A percentile compares a stretch with the other conserved stretches of the same genome.
These are phyloP conservation scores for Carollia perspicillata DNA, from an alignment of 2,113 vertebrate genomes.

Conservation along the genomic window DNA sequence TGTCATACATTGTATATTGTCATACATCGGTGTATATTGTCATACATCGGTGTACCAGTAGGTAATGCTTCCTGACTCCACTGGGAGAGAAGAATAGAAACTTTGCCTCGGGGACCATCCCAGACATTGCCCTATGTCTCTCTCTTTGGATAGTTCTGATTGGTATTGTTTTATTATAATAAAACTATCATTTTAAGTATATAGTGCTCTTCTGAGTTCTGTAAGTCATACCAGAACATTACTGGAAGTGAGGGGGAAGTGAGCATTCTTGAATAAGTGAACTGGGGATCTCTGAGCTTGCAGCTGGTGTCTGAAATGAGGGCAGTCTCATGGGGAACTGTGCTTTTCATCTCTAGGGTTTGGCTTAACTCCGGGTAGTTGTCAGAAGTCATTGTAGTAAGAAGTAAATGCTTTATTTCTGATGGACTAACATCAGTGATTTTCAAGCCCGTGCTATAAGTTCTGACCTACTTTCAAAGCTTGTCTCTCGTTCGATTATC, in stretches of 20 bases:
- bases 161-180: not conserved
- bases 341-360: not conserved
- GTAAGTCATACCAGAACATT: not conserved
- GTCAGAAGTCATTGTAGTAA: not conserved
- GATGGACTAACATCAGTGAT: not conserved
- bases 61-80: not conserved
- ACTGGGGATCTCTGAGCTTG: not conserved
- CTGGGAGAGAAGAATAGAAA: not conserved
- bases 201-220: not conserved
- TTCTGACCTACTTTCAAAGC: not conserved
- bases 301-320: not conserved
- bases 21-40: not conserved
- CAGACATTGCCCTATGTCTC: not conserved
- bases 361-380: not conserved
- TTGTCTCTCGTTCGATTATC: not conserved
- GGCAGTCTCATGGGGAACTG: not conserved
- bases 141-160: not conserved
- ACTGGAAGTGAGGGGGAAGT: not conserved
- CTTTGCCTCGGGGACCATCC: not conserved
- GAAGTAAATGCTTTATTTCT: not conserved
- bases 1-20: not conserved
- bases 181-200: not conserved
- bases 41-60: not conserved
- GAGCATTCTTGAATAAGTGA: not conserved
- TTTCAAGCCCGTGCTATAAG: not conserved